Evolutionary conservation across 2,113 vertebrate species (phyloP), one percentile per base, ranked within the genome.

Genomic region (Microcebus lehilahytsara): DNA sequence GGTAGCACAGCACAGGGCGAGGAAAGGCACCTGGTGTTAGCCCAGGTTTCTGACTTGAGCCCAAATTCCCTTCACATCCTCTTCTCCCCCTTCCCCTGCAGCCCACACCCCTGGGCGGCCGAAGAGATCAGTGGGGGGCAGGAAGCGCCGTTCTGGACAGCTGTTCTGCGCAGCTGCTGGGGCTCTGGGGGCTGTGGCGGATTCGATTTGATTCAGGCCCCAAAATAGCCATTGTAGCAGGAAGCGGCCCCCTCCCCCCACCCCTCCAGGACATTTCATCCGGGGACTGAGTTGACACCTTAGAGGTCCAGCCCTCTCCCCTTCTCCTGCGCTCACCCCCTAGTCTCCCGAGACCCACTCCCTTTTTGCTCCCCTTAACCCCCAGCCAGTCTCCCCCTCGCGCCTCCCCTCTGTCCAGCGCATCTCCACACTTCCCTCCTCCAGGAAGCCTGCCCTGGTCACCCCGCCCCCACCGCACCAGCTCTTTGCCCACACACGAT

Each of bases 91-190:
- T 58, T 88, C 46, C 64, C 93, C 32, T 0, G n/a, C 27, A 93
- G 85, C 91, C 91, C 91, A 81, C 88, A 89, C n/a, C 93, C 85
- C 9, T 3, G 37, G 91, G 96, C 62, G 60, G 84, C 96, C 66
- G 74, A 80, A 53, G 96, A 87, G 89, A 90, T 90, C 84, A 64
- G 92, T 34, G 46, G 64, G 97, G 96, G 93, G 42, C 96, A 93
- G 97, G 95, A 97, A 97, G 93, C 42, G 1, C 60, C 5, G 75
- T 60, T 81, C 95, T 37, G 30, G 60, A 98, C 98, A 98, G 98
- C 98, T 98, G 98, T 97, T 98, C 84, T 96, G 67, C 42, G 95
- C 97, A 97, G 97, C 97, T 97, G 97, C 96, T 97, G 97, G 97
- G 97, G 93, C 92, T 98, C 92, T 93, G 92, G 80, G 96, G 98